A percentile compares a stretch with the other conserved stretches of the same genome.
phyloP scores from a whole-genome alignment of 2,888 invertebrate species.

The Melikaiella ostensackeni region DNA sequence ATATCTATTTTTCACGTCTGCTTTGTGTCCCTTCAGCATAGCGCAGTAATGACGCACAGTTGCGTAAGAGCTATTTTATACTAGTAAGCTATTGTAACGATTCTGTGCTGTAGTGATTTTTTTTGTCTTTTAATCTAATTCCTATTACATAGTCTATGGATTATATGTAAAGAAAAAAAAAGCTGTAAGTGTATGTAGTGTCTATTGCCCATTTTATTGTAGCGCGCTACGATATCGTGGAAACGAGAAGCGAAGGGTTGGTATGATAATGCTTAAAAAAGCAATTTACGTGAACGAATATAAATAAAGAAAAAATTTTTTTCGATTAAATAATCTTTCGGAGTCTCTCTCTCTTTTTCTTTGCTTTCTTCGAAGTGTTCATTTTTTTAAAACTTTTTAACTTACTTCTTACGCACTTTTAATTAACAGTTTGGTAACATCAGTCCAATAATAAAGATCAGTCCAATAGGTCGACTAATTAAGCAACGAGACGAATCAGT shows the following conservation, averaged over 20 bases:
- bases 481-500: slow-evolving; percentile 68
- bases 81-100: slow-evolving; percentile 68
- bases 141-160: slow-evolving; percentile 64
- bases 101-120: slow-evolving; percentile 55
- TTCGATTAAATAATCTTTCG: slow-evolving; percentile 27
- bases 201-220: slow-evolving; percentile 54
- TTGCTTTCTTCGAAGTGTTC: slow-evolving; percentile 49
- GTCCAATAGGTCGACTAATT: slow-evolving; percentile 68
- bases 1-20: slow-evolving; percentile 12
- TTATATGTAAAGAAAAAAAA: slow-evolving; percentile 59
- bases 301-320: slow-evolving; percentile 23
- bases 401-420: slow-evolving; percentile 75
- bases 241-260: slow-evolving; percentile 59
- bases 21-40: slow-evolving; percentile 40
- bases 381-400: slow-evolving; percentile 60
- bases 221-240: slow-evolving; percentile 61
- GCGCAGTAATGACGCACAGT: slow-evolving; percentile 26
- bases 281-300: slow-evolving; percentile 38
- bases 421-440: slow-evolving; percentile 77
- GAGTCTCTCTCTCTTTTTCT: slow-evolving; percentile 52
- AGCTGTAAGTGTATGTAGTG: slow-evolving; percentile 56
- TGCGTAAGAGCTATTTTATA: slow-evolving; percentile 65
- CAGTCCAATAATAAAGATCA: slow-evolving; percentile 74
- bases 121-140: slow-evolving; percentile 54
- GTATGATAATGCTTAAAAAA: slow-evolving; percentile 27